These are phyloP conservation scores for Drosophila peninsularis DNA, from an alignment of 2,888 invertebrate species.

Conservation along the genomic window DNA sequence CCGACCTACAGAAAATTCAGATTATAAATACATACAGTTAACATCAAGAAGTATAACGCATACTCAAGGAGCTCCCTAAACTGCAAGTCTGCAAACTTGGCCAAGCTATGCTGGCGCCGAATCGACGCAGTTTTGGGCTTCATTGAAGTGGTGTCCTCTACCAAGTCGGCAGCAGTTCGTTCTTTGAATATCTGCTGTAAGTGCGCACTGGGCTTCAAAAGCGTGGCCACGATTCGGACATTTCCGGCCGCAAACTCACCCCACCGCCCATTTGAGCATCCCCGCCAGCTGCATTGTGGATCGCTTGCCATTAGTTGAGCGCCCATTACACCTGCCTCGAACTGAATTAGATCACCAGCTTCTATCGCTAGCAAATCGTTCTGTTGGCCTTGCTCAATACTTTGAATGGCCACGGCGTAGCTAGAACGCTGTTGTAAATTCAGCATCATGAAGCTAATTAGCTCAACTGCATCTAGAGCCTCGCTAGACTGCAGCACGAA, in stretches of 20 bases:
- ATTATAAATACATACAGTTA: too few relatives aligned
- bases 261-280: conserved; percentile 88
- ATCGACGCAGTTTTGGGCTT: not conserved
- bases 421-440: conserved; percentile 94
- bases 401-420: conserved; percentile 91
- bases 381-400: conserved; percentile 82
- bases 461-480: conserved; percentile 92
- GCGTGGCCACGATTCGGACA: conserved; percentile 93
- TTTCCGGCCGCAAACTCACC: conserved; percentile 95
- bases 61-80: conserved; percentile 86
- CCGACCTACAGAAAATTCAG: conserved; percentile 51
- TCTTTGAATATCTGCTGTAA: conserved; percentile 88
- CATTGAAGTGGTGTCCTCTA: conserved; percentile 86
- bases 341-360: conserved; percentile 91
- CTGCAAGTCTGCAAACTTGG: conserved; percentile 92
- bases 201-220: conserved; percentile 90
- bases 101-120: conserved; percentile 91
- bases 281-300: conserved; percentile 88
- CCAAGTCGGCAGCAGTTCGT: conserved; percentile 56
- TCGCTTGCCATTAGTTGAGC: conserved; percentile 87
- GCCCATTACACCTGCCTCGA: conserved; percentile 91
- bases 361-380: conserved; percentile 84
- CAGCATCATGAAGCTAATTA: conserved; percentile 93
- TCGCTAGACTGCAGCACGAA: conserved; percentile 95
- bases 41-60: conserved; percentile 9